These are phyloP conservation scores for Enteromius mattozi DNA, from an alignment of 2,797 vertebrate species.

Conservation along the genomic window DNA sequence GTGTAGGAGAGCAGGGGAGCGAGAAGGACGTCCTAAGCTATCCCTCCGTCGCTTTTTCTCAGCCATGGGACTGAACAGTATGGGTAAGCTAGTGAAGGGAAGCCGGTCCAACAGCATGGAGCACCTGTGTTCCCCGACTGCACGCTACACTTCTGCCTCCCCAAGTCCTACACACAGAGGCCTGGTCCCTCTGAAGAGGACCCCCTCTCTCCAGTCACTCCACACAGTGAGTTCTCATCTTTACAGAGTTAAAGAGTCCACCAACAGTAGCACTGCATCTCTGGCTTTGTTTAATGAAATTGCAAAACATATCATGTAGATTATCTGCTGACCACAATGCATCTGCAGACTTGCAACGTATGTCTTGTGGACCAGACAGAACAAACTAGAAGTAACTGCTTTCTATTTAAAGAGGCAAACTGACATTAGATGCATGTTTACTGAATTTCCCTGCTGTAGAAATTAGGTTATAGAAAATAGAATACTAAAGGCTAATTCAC, in stretches of 20 bases:
- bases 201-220: conserved; percentile 80
- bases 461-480: conserved; percentile 4
- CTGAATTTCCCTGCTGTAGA: background rate
- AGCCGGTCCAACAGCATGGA: conserved; percentile 83
- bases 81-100: conserved; percentile 79
- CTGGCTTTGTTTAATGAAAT: conserved; percentile 37
- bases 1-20: conserved; percentile 67
- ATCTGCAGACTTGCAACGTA: conserved; percentile 13
- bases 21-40: conserved; percentile 78
- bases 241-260: background rate
- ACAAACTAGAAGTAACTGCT: background rate
- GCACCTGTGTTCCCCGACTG: conserved; percentile 73
- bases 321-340: background rate
- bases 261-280: conserved; percentile 10
- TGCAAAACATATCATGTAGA: conserved; percentile 5
- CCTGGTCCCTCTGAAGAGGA: conserved; percentile 76
- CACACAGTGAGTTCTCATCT: conserved; percentile 70
- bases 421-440: background rate
- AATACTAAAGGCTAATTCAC: background rate
- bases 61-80: conserved; percentile 81
- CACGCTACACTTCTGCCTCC: conserved; percentile 68
- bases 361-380: background rate
- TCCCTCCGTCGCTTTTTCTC: conserved; percentile 84
- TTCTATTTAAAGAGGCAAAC: background rate
- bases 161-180: conserved; percentile 75